These are phyloP conservation scores for Trematomus bernacchii DNA, from an alignment of 2,797 vertebrate species.

Conservation along the genomic window DNA sequence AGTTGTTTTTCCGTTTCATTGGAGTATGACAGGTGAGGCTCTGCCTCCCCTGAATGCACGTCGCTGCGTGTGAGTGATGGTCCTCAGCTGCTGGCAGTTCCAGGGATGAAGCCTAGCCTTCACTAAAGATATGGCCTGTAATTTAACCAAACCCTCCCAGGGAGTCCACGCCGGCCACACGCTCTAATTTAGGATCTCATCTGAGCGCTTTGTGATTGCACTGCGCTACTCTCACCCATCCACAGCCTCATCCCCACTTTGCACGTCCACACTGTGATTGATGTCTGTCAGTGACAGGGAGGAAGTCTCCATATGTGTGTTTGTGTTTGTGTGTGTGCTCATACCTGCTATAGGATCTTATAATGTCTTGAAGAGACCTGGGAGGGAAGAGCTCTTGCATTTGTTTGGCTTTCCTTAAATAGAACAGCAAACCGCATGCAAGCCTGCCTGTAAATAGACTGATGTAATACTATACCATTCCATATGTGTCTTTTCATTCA, in stretches of 20 bases:
- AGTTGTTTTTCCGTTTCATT: too few species aligned
- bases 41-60: too few species aligned
- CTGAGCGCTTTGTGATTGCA: conserved; percentile 64
- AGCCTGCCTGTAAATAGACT: conserved; percentile 45
- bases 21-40: too few species aligned
- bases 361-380: conserved; percentile 49
- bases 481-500: conserved; percentile 38
- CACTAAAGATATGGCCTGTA: conserved; percentile 81
- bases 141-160: conserved; percentile 74
- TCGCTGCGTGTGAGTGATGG: conserved; percentile 73
- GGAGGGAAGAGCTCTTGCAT: conserved; percentile 44
- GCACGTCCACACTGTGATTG: conserved; percentile 47
- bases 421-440: conserved; percentile 45
- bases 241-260: conserved; percentile 29
- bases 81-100: conserved; percentile 71
- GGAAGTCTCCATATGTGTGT: not conserved
- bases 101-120: conserved; percentile 65
- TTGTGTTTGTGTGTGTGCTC: conserved; percentile 24
- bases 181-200: conserved; percentile 76
- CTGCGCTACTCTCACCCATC: conserved; percentile 49
- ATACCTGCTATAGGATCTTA: conserved; percentile 20
- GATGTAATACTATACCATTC: conserved; percentile 47
- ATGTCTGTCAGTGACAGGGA: conserved; percentile 46
- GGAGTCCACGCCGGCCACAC: conserved; percentile 45
- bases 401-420: conserved; percentile 72